Evolutionary conservation across 1,140 invertebrate genomes (phyloP).

Genomic region (Lordiphosa clarofinis): DNA sequence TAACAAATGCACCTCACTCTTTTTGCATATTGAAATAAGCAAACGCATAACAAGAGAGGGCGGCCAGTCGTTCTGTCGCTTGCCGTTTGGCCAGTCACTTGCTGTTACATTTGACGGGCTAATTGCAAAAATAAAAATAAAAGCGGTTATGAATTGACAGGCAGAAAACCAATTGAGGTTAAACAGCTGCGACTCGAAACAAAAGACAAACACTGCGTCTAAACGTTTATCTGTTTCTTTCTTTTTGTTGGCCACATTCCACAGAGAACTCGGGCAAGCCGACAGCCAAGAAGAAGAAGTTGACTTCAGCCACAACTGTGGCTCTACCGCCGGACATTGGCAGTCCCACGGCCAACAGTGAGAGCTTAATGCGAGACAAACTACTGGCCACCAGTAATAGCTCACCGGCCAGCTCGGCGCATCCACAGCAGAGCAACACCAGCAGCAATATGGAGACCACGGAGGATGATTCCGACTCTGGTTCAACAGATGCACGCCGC

Average conservation of each 20-base stretch:
- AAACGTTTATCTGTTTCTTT: conserved; percentile 11
- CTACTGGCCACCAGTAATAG: conserved; percentile 44
- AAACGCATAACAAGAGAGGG: conserved; percentile 24
- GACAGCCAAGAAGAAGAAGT: conserved; percentile 68
- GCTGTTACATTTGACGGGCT: conserved; percentile 41
- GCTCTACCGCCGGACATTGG: conserved; percentile 50
- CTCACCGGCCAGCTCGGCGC: conserved; percentile 36
- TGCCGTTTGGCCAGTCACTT: conserved; percentile 22
- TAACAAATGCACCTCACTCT: conserved; percentile 2
- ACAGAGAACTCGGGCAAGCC: conserved; percentile 58
- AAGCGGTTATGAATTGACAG: conserved; percentile 30
- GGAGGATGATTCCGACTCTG: conserved; percentile 83
- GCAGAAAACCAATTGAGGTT: conserved; percentile 49
- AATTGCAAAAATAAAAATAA: conserved; percentile 36
- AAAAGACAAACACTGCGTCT: conserved; percentile 26
- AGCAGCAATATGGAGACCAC: conserved; percentile 69
- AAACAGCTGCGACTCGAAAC: conserved; percentile 45
- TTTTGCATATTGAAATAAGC: conserved; percentile 17
- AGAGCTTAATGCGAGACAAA: conserved; percentile 65
- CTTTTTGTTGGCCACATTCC: not conserved
- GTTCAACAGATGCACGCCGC: conserved; percentile 85
- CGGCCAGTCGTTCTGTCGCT: conserved; percentile 8
- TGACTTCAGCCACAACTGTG: conserved; percentile 14
- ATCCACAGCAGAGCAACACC: conserved; percentile 24
- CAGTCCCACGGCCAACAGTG: conserved; percentile 66